A percentile compares a stretch with the other conserved stretches of the same genome.
These are phyloP conservation scores for Ceyx melanurus DNA, from an alignment of 2,113 vertebrate genomes.

Conservation along the genomic window DNA sequence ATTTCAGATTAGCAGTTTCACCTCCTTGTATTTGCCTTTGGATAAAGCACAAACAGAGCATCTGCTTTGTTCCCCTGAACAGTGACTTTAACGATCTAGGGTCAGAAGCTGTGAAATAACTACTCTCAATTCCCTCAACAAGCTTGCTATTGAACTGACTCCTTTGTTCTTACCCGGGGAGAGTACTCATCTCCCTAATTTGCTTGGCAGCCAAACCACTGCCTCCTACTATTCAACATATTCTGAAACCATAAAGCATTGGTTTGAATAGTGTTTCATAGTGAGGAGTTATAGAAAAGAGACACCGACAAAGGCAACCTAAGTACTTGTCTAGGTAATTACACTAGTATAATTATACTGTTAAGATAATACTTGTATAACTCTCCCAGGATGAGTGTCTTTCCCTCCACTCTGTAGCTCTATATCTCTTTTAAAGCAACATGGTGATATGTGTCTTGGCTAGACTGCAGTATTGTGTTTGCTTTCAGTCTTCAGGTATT, in stretches of 20 bases:
- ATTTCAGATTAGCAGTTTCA: background rate
- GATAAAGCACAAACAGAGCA: background rate
- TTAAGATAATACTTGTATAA: background rate
- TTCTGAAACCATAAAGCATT: background rate
- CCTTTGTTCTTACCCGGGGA: conserved; percentile 1
- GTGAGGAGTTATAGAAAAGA: background rate
- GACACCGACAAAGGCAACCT: background rate
- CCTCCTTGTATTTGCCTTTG: background rate
- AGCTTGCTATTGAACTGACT: background rate
- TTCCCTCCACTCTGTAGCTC: background rate
- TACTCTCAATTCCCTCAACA: background rate
- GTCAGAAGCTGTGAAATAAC: conserved; percentile 26
- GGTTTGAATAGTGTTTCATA: background rate
- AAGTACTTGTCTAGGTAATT: background rate
- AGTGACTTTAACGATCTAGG: background rate
- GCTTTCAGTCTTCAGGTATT: background rate
- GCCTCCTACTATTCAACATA: background rate
- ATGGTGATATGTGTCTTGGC: background rate
- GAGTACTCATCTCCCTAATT: background rate
- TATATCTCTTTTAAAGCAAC: background rate
- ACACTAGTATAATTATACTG: background rate
- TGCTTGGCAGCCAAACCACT: conserved; percentile 4
- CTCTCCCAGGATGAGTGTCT: background rate
- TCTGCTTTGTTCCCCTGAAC: background rate
- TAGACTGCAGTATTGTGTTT: background rate